These are phyloP conservation scores for Bradynema listronoti DNA, from an alignment of 1,140 invertebrate genomes.

Conservation along the genomic window DNA sequence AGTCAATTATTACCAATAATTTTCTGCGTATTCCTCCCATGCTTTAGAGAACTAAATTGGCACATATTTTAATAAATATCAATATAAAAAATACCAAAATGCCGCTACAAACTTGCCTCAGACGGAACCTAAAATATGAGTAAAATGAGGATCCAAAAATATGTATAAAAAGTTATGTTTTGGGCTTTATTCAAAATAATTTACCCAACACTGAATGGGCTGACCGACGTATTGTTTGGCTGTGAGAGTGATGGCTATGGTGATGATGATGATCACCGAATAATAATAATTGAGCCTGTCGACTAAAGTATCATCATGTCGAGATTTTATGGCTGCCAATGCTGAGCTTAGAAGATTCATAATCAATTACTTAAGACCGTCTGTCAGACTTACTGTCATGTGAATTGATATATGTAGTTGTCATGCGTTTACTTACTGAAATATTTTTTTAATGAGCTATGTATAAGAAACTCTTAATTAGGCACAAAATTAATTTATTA, in stretches of 20 bases:
- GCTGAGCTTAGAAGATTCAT: constrained; percentile 43
- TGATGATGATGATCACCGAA: constrained; percentile 61
- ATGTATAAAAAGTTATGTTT: background rate
- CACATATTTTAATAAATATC: constrained; percentile 10
- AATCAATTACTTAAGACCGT: too few species aligned
- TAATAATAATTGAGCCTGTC: constrained; percentile 63
- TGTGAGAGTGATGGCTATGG: constrained; percentile 58
- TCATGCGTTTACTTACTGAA: too few species aligned
- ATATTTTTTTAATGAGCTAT: too few species aligned
- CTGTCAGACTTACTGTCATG: too few species aligned
- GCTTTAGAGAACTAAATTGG: constrained; percentile 58
- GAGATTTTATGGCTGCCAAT: constrained; percentile 44
- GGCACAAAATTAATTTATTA: too few species aligned
- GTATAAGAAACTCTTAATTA: too few species aligned
- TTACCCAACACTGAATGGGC: constrained; percentile 55
- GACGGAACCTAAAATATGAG: constrained; percentile 39
- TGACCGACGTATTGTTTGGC: constrained; percentile 53
- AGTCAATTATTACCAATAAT: constrained; percentile 51
- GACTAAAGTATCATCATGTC: constrained; percentile 61
- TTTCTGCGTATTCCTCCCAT: constrained; percentile 58
- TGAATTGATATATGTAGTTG: too few species aligned
- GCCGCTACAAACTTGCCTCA: too few species aligned
- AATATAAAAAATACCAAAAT: constrained; percentile 1
- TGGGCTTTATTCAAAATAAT: background rate
- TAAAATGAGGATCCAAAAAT: background rate